phyloP scores from a whole-genome alignment of 2,888 invertebrate species.

The Amblyjoppa proteus region DNA sequence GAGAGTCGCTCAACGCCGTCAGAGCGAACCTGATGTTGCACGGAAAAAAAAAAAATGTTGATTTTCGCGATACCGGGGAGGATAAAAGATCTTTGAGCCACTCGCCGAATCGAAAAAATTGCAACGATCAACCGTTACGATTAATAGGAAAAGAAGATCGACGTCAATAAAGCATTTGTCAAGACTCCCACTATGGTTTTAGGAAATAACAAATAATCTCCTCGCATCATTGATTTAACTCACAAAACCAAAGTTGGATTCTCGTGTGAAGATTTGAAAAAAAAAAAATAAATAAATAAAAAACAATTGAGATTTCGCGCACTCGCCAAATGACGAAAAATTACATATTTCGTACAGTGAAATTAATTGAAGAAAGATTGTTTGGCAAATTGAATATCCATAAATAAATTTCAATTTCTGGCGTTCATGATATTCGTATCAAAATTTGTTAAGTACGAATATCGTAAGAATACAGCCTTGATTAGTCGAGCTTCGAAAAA shows the following conservation, averaged over 20 bases:
- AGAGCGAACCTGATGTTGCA: constrained; percentile 65
- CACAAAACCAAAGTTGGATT: no score
- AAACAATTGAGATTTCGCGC: no score
- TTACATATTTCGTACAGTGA: not conserved
- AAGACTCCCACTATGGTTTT: not conserved
- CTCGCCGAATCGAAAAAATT: constrained; percentile 19
- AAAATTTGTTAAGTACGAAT: constrained; percentile 58
- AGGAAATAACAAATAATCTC: no score
- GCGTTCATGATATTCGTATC: constrained; percentile 51
- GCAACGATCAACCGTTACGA: not conserved
- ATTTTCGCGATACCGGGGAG: not conserved
- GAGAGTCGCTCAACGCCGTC: constrained; percentile 57
- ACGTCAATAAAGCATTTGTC: not conserved
- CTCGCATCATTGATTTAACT: no score
- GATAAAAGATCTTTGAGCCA: not conserved
- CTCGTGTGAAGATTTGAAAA: not conserved
- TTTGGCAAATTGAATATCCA: constrained; percentile 43
- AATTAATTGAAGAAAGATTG: constrained; percentile 7
- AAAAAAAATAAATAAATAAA: not conserved
- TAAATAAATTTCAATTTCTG: constrained; percentile 61
- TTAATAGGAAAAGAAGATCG: not conserved
- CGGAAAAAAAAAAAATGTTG: constrained; percentile 46
- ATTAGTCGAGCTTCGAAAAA: constrained; percentile 46
- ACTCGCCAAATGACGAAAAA: not conserved
- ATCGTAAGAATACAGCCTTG: constrained; percentile 41